Conservation (phyloP, 2,113 vertebrate genomes). For the Bostrychus sinensis region DNA sequence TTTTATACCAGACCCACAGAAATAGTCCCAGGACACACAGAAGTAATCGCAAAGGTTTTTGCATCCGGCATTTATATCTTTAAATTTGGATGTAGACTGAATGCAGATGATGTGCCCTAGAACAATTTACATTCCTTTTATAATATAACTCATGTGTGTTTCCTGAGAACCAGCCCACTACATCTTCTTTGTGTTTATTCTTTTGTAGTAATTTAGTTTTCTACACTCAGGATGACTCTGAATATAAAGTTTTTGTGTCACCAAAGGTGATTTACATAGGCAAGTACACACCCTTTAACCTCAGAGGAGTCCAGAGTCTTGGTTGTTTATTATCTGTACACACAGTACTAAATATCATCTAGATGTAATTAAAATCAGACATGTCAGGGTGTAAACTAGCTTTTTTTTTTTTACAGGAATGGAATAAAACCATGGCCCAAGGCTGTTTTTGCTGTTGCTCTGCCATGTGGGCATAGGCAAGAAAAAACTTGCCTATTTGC, state of each 20-base stretch:
- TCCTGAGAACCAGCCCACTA: background rate
- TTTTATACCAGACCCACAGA: background rate
- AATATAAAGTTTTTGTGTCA: background rate
- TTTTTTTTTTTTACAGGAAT: background rate
- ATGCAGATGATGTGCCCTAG: background rate
- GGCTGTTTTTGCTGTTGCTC: conserved; percentile 25
- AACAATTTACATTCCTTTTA: background rate
- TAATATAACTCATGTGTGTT: background rate
- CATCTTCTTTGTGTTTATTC: background rate
- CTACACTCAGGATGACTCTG: background rate
- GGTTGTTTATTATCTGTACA: background rate
- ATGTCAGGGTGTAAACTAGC: background rate
- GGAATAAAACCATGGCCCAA: background rate
- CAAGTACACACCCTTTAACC: background rate
- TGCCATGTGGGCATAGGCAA: conserved; percentile 23
- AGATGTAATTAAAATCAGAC: background rate
- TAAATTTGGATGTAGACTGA: background rate
- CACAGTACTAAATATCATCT: background rate
- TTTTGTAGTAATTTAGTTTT: conserved; percentile 7
- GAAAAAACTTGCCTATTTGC: conserved; percentile 27
- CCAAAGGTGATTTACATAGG: conserved; percentile 3
- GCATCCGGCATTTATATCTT: too few relatives aligned
- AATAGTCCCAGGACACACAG: background rate
- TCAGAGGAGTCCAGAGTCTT: background rate
- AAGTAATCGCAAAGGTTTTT: background rate